Evolutionary conservation across 2,113 vertebrate genomes (phyloP), one percentile per base, ranked within the genome.

Genomic region (Indicator indicator): DNA sequence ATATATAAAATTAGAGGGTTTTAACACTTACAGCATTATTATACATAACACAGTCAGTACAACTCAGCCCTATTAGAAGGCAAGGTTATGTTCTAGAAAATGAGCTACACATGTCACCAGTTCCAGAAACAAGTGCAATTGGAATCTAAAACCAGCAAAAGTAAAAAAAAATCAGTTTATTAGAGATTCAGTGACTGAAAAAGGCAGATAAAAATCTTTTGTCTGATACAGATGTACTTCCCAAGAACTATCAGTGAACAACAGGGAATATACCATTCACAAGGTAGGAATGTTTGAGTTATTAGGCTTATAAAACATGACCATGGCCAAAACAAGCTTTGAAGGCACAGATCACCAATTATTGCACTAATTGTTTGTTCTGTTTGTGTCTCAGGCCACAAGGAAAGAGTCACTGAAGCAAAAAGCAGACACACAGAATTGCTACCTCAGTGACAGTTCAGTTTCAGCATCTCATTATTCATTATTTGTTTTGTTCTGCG

Each of bases 331-430:
- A 90, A 97, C 95, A 98, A 97, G 97, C 97, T 97, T 97, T 95
- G 95, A 97, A 97, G 96, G 94, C 97, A 98, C 96, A 97, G 97
- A 96, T 98, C 97, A 96, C 97, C 97, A 98, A 98, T 98, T 98
- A 98, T 97, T 97, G 95, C 90, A 92, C 97, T 98, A 98, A 98
- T 98, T 98, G 97, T 98, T 98, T 97, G 92, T 97, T 98, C 97
- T 98, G 96, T 97, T 97, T 98, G 93, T 97, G 95, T 97, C 97
- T 97, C 95, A 97, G 95, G 94, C 91, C 98, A 95, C 96, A 97
- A 97, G 96, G 95, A 96, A 97, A 95, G 97, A 97, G 91, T 93
- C 95, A 96, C 64, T 96, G 96, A 96, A 97, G 95, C 93, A 73
- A 96, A 97, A 95, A 96, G 94, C 81, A 97, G 94, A 96, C 86